Evolutionary conservation across 2,113 vertebrate genomes (phyloP), one percentile per base, ranked within the genome.

Genomic region (Spheniscus mendiculus): DNA sequence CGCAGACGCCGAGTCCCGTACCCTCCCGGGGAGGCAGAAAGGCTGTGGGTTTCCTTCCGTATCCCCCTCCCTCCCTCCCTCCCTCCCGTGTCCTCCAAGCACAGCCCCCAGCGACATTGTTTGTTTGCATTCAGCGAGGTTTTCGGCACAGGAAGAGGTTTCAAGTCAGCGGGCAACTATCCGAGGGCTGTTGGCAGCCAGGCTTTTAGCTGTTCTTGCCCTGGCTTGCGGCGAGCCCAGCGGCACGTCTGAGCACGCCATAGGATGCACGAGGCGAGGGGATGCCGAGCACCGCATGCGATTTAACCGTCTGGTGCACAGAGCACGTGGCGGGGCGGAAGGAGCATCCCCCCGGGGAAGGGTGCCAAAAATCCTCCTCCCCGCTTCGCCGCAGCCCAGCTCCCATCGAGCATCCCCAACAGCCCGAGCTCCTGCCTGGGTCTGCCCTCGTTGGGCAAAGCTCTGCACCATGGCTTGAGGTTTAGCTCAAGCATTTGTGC

Each of bases 1-100:
- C 1, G 0, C 32, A 44, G 81, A 6, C 5, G 0, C 52, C 0
- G 10, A 26, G 55, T 25, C 27, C 27, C 1, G 0, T 32, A 22
- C 79, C 50, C n/a, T 0, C 15, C 52, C 1, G 8, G 15, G 47
- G 67, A 69, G 67, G 67, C 73, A 74, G 74, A 85, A 38, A 49
- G 13, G 53, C 77, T 44, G 71, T 6, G 63, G 81, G 23, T 7
- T n/a, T 38, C 93, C 90, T 89, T 26, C 80, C 7, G 13, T 13
- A 29, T 12, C 22, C 10, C 15, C 44, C 49, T 50, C 27, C 2
- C 2, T 8, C 25, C 36, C 3, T 7, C 16, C 25, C 16, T 8
- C 25, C 36, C 3, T 7, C 16, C 25, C 16, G 3, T 8, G 32
- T 62, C 6, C 2, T 17, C 63, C 91, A 4, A 59, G 71, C 53